Conservation (phyloP, 2,888 invertebrate species). For the Lepetodrilus schrolli region DNA sequence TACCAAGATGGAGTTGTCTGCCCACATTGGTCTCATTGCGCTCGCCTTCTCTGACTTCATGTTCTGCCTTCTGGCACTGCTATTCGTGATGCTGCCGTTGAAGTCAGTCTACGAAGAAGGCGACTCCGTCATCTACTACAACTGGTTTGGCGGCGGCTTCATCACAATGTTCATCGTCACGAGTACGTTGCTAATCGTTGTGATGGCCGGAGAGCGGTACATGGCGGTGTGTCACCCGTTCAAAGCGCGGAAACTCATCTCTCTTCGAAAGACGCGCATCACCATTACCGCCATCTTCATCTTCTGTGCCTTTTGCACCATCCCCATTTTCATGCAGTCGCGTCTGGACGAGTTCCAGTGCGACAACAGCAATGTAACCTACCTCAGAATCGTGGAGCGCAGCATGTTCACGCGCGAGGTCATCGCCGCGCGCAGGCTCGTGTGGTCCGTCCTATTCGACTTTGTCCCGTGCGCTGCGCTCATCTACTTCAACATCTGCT, state of each 20-base stretch:
- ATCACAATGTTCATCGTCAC: constrained; percentile 72
- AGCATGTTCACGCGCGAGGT: constrained; percentile 46
- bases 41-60: constrained; percentile 72
- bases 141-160: constrained; percentile 59
- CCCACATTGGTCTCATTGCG: constrained; percentile 71
- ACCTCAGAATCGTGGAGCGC: constrained; percentile 46
- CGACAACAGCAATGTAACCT: constrained; percentile 40
- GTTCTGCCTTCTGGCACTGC: constrained; percentile 69
- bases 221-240: constrained; percentile 73
- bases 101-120: constrained; percentile 43
- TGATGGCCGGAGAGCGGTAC: constrained; percentile 73
- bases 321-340: constrained; percentile 64
- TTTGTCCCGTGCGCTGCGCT: constrained; percentile 70
- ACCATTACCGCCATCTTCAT: constrained; percentile 60
- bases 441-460: constrained; percentile 69
- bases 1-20: constrained; percentile 71
- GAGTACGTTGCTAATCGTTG: constrained; percentile 72
- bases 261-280: constrained; percentile 64
- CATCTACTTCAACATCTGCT: constrained; percentile 69
- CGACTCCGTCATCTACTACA: constrained; percentile 57
- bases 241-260: constrained; percentile 69
- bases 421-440: constrained; percentile 52
- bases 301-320: constrained; percentile 55
- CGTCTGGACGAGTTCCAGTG: constrained; percentile 45
- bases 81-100: constrained; percentile 60